Evolutionary conservation across 2,888 invertebrate genomes (phyloP).

Genomic region (Eupithecia vulgata): DNA sequence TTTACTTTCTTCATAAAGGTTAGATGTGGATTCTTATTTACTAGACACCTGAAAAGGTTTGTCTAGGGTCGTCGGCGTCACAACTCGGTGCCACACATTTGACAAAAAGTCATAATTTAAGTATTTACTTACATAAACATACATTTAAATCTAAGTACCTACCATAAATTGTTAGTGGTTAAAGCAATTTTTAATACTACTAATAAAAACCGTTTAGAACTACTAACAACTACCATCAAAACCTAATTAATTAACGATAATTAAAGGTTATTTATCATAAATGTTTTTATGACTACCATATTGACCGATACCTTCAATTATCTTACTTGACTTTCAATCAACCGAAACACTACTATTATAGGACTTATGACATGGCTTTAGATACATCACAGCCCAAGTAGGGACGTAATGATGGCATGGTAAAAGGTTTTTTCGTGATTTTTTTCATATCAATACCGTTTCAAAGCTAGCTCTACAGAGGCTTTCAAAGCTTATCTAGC

Average conservation of each 20-base stretch:
- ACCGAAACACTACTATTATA: background rate
- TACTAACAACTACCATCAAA: too few relatives aligned
- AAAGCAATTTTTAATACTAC: background rate
- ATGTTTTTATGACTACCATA: background rate
- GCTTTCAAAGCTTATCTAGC: background rate
- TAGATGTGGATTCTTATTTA: background rate
- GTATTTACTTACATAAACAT: too few relatives aligned
- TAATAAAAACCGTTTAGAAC: too few relatives aligned
- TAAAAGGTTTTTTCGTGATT: background rate
- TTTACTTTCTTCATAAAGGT: background rate
- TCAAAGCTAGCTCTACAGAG: background rate
- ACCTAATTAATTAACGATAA: too few relatives aligned
- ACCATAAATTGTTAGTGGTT: too few relatives aligned
- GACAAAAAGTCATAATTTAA: too few relatives aligned
- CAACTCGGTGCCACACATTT: too few relatives aligned
- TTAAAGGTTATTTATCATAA: background rate
- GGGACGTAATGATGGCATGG: background rate
- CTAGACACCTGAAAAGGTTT: too few relatives aligned
- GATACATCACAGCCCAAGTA: background rate
- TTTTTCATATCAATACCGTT: background rate
- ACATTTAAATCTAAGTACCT: too few relatives aligned
- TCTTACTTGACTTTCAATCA: background rate
- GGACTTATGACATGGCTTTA: too few relatives aligned
- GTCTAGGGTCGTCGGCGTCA: too few relatives aligned
- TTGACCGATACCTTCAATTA: background rate